Conservation (phyloP, 2,797 vertebrate species). For the Tarsius wallacei region DNA sequence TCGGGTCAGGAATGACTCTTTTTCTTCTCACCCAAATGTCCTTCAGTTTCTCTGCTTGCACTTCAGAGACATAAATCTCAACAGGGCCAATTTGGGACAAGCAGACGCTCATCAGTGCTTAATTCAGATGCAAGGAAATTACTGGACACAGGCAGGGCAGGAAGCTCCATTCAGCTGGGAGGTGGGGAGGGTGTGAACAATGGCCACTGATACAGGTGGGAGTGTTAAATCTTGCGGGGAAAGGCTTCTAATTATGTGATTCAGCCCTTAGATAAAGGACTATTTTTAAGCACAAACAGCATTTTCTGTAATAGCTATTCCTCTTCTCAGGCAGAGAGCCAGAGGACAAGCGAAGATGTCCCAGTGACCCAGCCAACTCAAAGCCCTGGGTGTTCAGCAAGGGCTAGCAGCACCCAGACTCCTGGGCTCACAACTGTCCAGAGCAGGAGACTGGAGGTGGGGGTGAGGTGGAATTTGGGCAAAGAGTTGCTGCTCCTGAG, state of each 20-base stretch:
- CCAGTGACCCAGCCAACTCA: neutral
- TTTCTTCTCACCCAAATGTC: neutral
- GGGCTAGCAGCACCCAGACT: neutral
- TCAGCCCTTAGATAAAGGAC: conserved; percentile 71
- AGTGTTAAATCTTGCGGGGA: neutral
- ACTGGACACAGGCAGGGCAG: neutral
- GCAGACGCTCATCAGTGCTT: neutral
- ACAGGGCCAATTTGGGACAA: neutral
- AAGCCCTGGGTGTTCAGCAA: neutral
- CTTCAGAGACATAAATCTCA: neutral
- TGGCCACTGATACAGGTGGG: neutral
- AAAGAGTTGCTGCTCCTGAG: neutral
- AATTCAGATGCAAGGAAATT: conserved; percentile 18
- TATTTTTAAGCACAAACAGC: conserved; percentile 70
- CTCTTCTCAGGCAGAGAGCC: conserved; percentile 66
- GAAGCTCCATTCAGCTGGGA: neutral
- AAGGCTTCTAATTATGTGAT: conserved; percentile 68
- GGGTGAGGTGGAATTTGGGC: rapidly evolving
- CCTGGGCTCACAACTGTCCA: neutral
- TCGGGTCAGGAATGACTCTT: neutral
- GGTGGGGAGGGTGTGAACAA: neutral
- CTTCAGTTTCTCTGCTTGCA: neutral
- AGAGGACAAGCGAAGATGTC: conserved; percentile 62
- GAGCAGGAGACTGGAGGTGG: too few species aligned
- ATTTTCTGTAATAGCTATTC: conserved; percentile 66